These are phyloP conservation scores for Ichneumoninae sp. DNA, from an alignment of 2,888 invertebrate species.

Conservation along the genomic window DNA sequence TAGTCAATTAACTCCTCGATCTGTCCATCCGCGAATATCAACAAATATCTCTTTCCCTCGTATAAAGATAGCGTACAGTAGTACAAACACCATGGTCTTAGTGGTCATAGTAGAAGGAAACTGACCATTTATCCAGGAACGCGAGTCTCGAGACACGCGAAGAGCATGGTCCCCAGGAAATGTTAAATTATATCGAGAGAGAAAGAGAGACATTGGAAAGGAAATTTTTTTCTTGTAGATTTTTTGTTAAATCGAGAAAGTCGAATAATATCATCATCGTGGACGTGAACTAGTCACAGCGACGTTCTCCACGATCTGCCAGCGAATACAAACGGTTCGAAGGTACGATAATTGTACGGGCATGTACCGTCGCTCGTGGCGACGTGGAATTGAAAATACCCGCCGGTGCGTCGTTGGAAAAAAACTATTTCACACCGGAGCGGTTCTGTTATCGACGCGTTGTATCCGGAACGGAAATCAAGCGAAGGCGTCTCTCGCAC, in stretches of 20 bases:
- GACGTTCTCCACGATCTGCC: background rate
- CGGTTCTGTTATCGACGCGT: constrained; percentile 29
- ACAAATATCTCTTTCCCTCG: background rate
- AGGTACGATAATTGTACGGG: background rate
- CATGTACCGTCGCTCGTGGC: background rate
- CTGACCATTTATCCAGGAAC: constrained; percentile 58
- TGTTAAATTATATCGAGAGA: constrained; percentile 53
- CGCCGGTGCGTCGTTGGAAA: constrained; percentile 25
- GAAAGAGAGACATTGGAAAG: constrained; percentile 19
- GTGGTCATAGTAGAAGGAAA: constrained; percentile 34
- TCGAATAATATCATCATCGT: constrained; percentile 24
- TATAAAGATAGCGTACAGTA: background rate
- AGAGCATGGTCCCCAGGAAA: constrained; percentile 53
- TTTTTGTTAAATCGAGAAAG: constrained; percentile 2
- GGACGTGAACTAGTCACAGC: background rate
- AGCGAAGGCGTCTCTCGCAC: constrained; percentile 47
- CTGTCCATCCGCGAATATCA: constrained; percentile 16
- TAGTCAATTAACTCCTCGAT: constrained; percentile 15
- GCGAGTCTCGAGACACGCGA: constrained; percentile 57
- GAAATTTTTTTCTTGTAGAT: background rate
- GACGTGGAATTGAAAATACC: background rate
- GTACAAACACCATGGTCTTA: background rate
- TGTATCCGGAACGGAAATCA: constrained; percentile 64
- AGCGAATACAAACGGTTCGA: background rate
- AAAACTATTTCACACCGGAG: background rate